Evolutionary conservation across 2,113 vertebrate genomes (phyloP), one percentile per base, ranked within the genome.

Genomic region (Elaphurus davidianus): DNA sequence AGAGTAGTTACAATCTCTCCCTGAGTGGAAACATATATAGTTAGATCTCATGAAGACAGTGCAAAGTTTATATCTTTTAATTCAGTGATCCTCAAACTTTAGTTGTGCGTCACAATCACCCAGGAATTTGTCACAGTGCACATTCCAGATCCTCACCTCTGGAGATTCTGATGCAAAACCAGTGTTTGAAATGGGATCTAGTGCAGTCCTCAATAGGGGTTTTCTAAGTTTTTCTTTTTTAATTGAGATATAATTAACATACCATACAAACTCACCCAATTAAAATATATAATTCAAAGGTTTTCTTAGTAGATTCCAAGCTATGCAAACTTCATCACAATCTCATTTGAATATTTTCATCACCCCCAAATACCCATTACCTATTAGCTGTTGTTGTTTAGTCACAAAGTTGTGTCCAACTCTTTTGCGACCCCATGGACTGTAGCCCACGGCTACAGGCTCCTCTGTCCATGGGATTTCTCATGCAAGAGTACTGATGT

Each of bases 41-140:
- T 90, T 76, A 17, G 40, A 79, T 21, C n/a, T 91, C 28, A 88
- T 25, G 17, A 71, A 91, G 83, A 90, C 45, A 94, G 50, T 92
- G 19, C 10, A 62, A 85, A 21, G 19, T 93, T 36, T 93, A 50
- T 54, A 52, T 71, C 79, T 89, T 98, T 86, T 87, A 97, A 92
- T 79, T 94, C 21, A 64, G 74, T 28, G 27, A 89, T 82, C 40
- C 78, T 95, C 64, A 95, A 67, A 94, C 54, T 89, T 92, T 23
- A 85, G 40, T 83, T 95, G 16, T 90, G 30, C 19, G 25, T 87
- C 71, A 84, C 50, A 90, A 79, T 78, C 25, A 83, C 43, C 11
- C 6, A 47, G 5, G 23, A 85, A 87, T 94, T 55, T 95, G 28
- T 71, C 57, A 54, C 43, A 90, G 93, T 95, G 43, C 25, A 84